Evolutionary conservation across 2,888 invertebrate genomes (phyloP), one percentile per base, ranked within the genome.

Genomic region (Sarcophaga variegata): DNA sequence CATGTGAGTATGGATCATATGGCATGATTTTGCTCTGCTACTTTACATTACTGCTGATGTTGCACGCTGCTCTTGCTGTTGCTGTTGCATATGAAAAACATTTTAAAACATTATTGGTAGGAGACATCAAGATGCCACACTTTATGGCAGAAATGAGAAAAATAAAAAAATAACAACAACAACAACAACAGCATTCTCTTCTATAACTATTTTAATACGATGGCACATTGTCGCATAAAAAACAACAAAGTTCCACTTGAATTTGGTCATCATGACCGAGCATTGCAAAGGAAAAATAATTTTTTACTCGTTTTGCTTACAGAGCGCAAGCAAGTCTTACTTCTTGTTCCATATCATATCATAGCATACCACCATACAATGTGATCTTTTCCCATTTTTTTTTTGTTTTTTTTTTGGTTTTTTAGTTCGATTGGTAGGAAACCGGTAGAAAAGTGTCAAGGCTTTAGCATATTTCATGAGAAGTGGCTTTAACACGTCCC

Each of bases 401-500:
- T 64, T 27, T 70, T 20, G 54, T 54, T 70, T 10, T 47, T 64
- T 64, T 12, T 27, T 47, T 14, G 37, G 17, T 45, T 59, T 64
- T 25, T 64, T 47, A n/a, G 22, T 63, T 17, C 10, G 20, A 47
- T 76, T 67, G 22, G 60, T 64, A 78, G 62, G 77, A 85, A 83
- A 85, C 85, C 85, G 91, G 91, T 91, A 89, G 92, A 90, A 91
- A 91, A 92, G 91, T 91, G 92, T 91, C 91, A 92, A 92, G 91
- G 91, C 91, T 90, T 91, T 92, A 92, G 91, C 91, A 91, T 91
- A 91, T 91, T 91, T 92, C 91, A 91, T 91, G 91, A 91, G 91
- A 91, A 92, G 92, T 90, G 91, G 90, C 90, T 87, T 84, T 87
- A 87, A 87, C 87, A 87, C 87, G 87, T 87, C 87, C 87, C 87